Evolutionary conservation across 2,888 invertebrate genomes (phyloP), one percentile per base, ranked within the genome.

Genomic region (Muschampia plurimacula): DNA sequence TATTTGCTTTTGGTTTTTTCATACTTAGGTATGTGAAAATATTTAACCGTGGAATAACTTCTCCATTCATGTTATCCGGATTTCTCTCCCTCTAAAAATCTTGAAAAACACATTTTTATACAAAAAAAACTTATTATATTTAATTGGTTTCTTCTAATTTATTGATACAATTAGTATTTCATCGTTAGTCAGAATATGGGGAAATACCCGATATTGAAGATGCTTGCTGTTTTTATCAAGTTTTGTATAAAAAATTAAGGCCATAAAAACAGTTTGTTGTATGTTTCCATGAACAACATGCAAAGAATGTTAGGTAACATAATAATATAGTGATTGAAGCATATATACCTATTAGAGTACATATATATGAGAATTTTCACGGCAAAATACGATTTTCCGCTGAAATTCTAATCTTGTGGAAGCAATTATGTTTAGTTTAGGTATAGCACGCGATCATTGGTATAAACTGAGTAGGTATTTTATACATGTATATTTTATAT

Each of bases 241-340:
- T 59, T 32, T 13, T 36, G 59, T 59, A 36, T 32, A 59, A 59
- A 59, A 36, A 32, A 59, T 59, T 36, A 57, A 28, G 57, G 6
- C 7, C 12, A 32, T 32, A 59, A 59, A 59, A 59, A 59, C 22
- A 22, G 22, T 10, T 22, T 55, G 22, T 22, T 22, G 55, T 55
- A 55, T 22, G n/a, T 55, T 55, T 55, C 55, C 55, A 55, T 55
- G n/a, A 55, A 22, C 28, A 55, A 55, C 55, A 55, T 55, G 10
- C 10, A 28, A 10, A 55, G 3, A 4, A 22, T 28, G 22, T 28
- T 55, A 9, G 10, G 1, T 55, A 8, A 55, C 22, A 55, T 55
- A 55, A 28, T 15, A 22, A 6, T 55, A 52, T 8, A 39, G 39
- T 49, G 49, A 49, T 49, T 49, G n/a, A n/a, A 49, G 5, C n/a